Evolutionary conservation across 2,797 vertebrate genomes (phyloP), one percentile per base, ranked within the genome.

Genomic region (Diplodus sargus): DNA sequence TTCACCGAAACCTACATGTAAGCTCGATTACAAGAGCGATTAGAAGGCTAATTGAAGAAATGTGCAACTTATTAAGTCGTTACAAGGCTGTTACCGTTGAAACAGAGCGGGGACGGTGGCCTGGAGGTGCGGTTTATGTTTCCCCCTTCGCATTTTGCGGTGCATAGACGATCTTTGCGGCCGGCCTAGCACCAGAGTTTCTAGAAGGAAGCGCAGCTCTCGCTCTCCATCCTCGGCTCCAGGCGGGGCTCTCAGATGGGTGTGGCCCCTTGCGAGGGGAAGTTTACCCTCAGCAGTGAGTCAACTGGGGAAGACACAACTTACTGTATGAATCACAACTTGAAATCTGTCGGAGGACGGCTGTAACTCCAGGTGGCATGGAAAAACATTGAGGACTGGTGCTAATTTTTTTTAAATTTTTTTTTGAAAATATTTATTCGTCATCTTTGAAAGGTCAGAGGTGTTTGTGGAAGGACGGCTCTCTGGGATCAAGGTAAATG

Each of bases 91-190:
- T 39, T 11, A 48, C 12, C 13, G 42, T 53, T 25, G 20, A 20
- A 49, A 61, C 34, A 30, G 4, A 16, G 15, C 10, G 3, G 14
- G 16, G 22, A 14, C 3, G 0, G 15, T 9, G 18, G 30, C 30
- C 30, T 7, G 7, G 30, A 34, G 5, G 30, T 10, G 34, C 34
- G 34, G 4, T 9, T 39, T 39, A 39, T 6, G 30, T 39, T 39
- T 10, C 9, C 9, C 28, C 34, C 34, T 39, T 10, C 34, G 12
- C 12, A 45, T 14, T 14, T 45, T 45, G 14, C 0, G 0, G 0
- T 2, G 4, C 3, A 83, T 76, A 90, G 8, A 86, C 78, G 81
- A 90, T 91, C 88, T 89, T 80, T 54, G 75, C 17, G 13, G 43
- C 1, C 6, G 4, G 14, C 1, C 20, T 23, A 0, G 0, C 42